These are phyloP conservation scores for Ochlodes sylvanus DNA, from an alignment of 2,888 invertebrate genomes.

Conservation along the genomic window DNA sequence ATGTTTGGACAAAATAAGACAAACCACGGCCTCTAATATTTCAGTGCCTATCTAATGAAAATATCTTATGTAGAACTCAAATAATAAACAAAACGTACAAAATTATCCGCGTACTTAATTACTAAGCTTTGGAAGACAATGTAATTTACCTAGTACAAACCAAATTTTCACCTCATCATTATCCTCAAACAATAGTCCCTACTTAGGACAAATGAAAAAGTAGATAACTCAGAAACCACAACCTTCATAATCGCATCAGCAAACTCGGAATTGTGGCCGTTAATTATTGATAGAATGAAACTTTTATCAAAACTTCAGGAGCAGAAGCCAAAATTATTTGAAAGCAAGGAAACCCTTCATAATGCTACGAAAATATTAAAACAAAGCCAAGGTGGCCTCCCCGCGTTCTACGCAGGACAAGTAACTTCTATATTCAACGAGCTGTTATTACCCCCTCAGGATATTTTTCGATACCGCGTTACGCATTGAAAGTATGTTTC, in stretches of 20 bases:
- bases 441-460: conserved; percentile 51
- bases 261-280: conserved; percentile 75
- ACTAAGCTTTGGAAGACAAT: no score
- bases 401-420: conserved; percentile 73
- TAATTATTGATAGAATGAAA: conserved; percentile 85
- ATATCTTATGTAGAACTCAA: no score
- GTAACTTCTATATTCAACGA: conserved; percentile 56
- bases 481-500: no score
- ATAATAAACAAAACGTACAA: no score
- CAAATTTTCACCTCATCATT: conserved; percentile 16
- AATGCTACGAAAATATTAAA: conserved; percentile 85
- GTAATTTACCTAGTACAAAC: neutral
- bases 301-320: conserved; percentile 85
- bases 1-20: no score
- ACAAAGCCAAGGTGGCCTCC: conserved; percentile 83
- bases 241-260: conserved; percentile 83
- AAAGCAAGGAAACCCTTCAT: conserved; percentile 84
- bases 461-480: neutral
- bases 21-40: no score
- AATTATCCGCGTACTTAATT: no score
- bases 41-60: no score
- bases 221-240: conserved; percentile 72
- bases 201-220: conserved; percentile 53
- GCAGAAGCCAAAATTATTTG: conserved; percentile 85
- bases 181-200: conserved; percentile 32